phyloP scores from a whole-genome alignment of 2,113 vertebrate species.

The Sinosuthora webbiana region DNA sequence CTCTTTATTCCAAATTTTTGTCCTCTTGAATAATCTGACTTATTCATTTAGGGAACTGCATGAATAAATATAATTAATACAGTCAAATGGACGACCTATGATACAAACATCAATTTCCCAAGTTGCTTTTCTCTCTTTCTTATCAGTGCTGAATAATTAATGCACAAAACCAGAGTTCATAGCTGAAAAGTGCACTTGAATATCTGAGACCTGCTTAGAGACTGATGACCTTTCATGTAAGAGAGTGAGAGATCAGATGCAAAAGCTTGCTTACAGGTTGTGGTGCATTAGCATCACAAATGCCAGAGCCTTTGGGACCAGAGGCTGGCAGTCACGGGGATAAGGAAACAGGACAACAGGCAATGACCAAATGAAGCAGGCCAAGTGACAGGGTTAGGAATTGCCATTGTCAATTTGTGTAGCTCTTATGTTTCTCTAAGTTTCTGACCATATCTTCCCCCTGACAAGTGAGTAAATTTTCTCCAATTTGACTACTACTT shows the following conservation, averaged over 20 bases:
- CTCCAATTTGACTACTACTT: not conserved
- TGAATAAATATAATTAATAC: not conserved
- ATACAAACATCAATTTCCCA: not conserved
- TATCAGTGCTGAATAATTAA: not conserved
- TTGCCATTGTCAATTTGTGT: not conserved
- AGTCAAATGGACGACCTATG: not conserved
- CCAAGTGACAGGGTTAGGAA: not conserved
- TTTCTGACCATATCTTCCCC: not conserved
- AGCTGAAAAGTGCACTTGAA: not conserved
- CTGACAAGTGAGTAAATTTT: not conserved
- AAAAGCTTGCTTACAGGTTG: not conserved
- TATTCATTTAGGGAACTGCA: not conserved
- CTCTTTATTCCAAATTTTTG: not conserved
- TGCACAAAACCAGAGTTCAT: not conserved
- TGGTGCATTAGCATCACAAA: not conserved
- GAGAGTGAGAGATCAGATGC: not conserved
- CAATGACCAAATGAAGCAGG: not conserved
- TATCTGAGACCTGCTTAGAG: not conserved
- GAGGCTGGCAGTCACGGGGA: not conserved
- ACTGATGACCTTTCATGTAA: not conserved
- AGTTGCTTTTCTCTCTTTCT: not conserved
- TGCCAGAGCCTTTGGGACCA: not conserved
- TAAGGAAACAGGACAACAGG: rapidly evolving
- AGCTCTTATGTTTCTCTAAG: not conserved
- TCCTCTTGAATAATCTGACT: not conserved